Evolutionary conservation across 2,888 invertebrate species (phyloP).

Genomic region (Calliscelio sp.): DNA sequence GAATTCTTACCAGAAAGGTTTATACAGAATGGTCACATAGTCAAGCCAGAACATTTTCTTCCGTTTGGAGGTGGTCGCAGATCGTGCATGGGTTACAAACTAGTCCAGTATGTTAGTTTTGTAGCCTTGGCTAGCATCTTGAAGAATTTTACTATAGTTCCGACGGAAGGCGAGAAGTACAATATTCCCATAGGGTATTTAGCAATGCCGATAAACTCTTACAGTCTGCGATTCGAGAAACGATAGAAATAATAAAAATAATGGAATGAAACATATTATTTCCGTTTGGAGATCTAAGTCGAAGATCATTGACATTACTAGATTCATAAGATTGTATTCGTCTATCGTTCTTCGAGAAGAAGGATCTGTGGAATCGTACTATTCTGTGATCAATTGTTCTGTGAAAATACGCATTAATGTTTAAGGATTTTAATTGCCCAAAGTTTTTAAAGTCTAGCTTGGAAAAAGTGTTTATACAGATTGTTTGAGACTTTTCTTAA

Average conservation of each 20-base stretch:
- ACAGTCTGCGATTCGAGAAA: conserved; percentile 86
- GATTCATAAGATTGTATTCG: no score
- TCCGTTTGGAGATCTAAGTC: no score
- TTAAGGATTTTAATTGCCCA: no score
- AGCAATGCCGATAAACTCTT: conserved; percentile 87
- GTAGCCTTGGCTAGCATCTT: conserved; percentile 87
- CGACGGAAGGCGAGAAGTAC: conserved; percentile 86
- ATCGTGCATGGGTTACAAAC: conserved; percentile 90
- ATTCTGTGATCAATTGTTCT: no score
- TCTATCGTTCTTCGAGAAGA: no score
- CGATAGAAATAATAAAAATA: conserved; percentile 82
- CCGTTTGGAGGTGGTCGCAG: conserved; percentile 90
- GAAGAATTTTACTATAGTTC: conserved; percentile 87
- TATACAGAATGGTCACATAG: conserved; percentile 87
- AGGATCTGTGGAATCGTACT: no score
- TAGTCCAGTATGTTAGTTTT: conserved; percentile 88
- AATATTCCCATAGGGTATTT: conserved; percentile 87
- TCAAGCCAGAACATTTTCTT: conserved; percentile 89
- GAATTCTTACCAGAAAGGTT: conserved; percentile 89
- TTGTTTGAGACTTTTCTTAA: no score
- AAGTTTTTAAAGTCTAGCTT: no score
- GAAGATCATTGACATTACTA: no score
- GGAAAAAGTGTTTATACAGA: no score
- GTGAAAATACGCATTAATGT: no score
- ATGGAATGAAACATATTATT: no score